Evolutionary conservation across 2,888 invertebrate species (phyloP).

Genomic region (Andrena marginata): DNA sequence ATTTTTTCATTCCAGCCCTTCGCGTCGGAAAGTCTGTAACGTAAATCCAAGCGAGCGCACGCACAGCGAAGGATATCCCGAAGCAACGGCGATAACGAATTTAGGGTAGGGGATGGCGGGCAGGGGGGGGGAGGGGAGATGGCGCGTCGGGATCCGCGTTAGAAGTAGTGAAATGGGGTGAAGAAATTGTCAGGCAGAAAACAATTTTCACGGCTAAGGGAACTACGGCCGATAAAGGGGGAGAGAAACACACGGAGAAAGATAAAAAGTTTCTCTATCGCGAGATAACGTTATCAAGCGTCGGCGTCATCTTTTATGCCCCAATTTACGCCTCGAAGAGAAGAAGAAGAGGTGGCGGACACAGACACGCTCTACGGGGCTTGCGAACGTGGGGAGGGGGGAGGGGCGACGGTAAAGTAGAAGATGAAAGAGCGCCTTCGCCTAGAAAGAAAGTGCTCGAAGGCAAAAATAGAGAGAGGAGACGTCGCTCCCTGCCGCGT

Average conservation of each 20-base stretch:
- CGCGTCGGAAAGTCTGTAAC: neutral
- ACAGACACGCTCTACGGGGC: conserved; percentile 3
- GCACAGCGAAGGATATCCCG: neutral
- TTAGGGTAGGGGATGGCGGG: neutral
- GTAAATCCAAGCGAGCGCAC: neutral
- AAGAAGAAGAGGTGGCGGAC: conserved; percentile 29
- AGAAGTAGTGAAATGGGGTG: conserved; percentile 6
- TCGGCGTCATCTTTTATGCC: conserved; percentile 74
- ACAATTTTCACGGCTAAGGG: conserved; percentile 58
- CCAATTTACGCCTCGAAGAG: conserved; percentile 73
- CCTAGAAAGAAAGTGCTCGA: conserved; percentile 66
- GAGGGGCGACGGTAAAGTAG: conserved; percentile 28
- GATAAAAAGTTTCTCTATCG: conserved; percentile 75
- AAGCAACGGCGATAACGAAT: neutral
- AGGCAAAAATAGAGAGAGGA: conserved; percentile 62
- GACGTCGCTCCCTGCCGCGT: conserved; percentile 38
- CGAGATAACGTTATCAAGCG: conserved; percentile 74
- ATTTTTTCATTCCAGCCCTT: neutral
- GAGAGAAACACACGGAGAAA: conserved; percentile 51
- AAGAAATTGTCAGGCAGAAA: conserved; percentile 50
- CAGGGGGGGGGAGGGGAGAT: neutral
- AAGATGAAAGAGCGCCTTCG: conserved; percentile 71
- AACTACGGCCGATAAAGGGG: conserved; percentile 49
- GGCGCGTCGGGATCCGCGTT: conserved; percentile 13
- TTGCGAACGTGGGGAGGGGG: neutral